Conservation (phyloP, 2,797 vertebrate species). For the Nyctalus aviator region DNA sequence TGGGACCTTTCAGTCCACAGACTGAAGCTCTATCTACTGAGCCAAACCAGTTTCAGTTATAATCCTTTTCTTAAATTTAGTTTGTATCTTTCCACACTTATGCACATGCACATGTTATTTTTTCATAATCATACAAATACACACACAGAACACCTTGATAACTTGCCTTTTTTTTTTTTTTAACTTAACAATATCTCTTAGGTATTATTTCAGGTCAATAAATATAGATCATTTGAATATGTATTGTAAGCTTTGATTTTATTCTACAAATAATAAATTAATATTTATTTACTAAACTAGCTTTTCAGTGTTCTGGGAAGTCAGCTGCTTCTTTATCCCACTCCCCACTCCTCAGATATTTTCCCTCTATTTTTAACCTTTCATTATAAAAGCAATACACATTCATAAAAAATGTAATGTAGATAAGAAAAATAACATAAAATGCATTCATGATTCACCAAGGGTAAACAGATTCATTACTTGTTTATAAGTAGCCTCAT, state of each 20-base stretch:
- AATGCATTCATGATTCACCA: not conserved
- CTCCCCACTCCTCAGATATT: constrained; percentile 17
- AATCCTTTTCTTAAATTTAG: not conserved
- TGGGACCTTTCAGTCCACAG: no score
- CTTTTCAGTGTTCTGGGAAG: constrained; percentile 62
- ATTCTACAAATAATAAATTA: not conserved
- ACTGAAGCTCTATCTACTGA: no score
- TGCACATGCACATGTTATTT: not conserved
- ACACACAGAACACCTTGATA: not conserved
- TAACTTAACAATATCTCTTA: not conserved
- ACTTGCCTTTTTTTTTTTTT: not conserved
- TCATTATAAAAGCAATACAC: constrained; percentile 58
- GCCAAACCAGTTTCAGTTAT: not conserved
- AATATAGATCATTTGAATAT: not conserved
- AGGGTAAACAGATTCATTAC: constrained; percentile 4
- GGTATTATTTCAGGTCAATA: constrained; percentile 27
- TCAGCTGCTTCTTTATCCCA: constrained; percentile 50
- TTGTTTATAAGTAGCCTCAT: constrained; percentile 5
- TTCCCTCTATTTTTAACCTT: constrained; percentile 63
- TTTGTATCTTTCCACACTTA: not conserved
- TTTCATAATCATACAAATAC: not conserved
- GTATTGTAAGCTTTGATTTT: constrained; percentile 46
- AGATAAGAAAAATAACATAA: constrained; percentile 46
- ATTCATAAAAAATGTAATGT: constrained; percentile 63
- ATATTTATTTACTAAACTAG: constrained; percentile 32